Evolutionary conservation across 2,113 vertebrate species (phyloP), one percentile per base, ranked within the genome.

Genomic region (Oostethus manadensis): DNA sequence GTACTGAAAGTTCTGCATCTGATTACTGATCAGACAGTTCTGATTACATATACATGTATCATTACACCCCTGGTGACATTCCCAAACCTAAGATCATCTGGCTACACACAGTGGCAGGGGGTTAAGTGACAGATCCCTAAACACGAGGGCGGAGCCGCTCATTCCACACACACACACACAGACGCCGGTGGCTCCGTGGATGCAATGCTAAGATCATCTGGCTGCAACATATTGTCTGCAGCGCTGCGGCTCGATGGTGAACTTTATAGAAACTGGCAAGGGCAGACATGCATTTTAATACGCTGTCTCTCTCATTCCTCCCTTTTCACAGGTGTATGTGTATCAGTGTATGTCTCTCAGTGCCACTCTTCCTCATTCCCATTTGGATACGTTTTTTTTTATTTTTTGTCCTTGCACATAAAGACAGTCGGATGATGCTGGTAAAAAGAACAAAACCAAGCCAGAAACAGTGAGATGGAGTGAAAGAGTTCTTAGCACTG

Each of bases 241-340:
- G 21, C 50, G 63, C 71, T 73, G 76, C 66, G 2, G 55, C 67
- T 72, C 63, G 68, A 64, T 67, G 64, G 63, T 72, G 70, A 79
- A 74, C 55, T 78, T 76, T 71, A 78, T 81, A 43, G 13, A 67
- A 76, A 68, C 59, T 67, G 74, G 82, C 82, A 76, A 78, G 78
- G 78, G 72, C 74, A 74, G 49, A 66, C 68, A 75, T 75, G 72
- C 78, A 80, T 81, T 81, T 75, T 71, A 77, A 76, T 69, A 58
- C 51, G 68, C 65, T 61, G 72, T 68, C 66, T 73, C 54, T 60
- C 66, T 62, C 60, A 21, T 20, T 40, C 73, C 50, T 58, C 11
- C 13, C 38, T 33, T 38, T 20, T 21, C 20, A 10, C 51, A 35
- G 49, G 22, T 51, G 11, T 2, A 5, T 73, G 75, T 77, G 50